Evolutionary conservation across 2,888 invertebrate species (phyloP).

Genomic region (Arrhopalites spinosus): DNA sequence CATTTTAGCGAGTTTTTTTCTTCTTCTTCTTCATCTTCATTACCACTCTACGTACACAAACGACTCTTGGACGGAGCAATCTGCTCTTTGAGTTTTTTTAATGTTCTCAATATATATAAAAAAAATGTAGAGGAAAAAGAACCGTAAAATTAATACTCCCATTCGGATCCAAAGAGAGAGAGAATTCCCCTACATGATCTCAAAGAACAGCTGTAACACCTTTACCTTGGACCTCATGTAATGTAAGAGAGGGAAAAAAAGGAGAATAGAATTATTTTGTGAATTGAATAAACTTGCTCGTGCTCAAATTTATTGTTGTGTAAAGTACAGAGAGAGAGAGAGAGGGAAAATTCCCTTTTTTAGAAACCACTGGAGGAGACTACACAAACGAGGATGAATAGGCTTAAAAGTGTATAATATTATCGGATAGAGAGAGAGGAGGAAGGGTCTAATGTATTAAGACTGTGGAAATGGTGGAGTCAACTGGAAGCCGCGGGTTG

Average conservation of each 20-base stretch:
- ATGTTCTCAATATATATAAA: too few relatives aligned
- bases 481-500: slow-evolving; percentile 25
- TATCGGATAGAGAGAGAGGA: background rate
- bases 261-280: slow-evolving; percentile 6
- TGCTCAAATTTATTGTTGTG: background rate
- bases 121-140: too few relatives aligned
- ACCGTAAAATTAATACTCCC: background rate
- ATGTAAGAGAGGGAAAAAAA: background rate
- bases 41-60: background rate
- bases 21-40: background rate
- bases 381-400: background rate
- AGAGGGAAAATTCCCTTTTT: background rate
- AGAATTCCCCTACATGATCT: background rate
- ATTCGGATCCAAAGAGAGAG: background rate
- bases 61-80: background rate
- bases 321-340: background rate
- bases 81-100: too few relatives aligned
- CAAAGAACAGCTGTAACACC: background rate
- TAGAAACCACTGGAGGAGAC: background rate
- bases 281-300: background rate
- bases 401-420: background rate
- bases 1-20: background rate
- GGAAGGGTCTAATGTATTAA: too few relatives aligned
- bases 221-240: background rate
- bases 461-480: slow-evolving; percentile 8